Evolutionary conservation across 2,113 vertebrate species (phyloP).

Genomic region (Hippocampus comes): DNA sequence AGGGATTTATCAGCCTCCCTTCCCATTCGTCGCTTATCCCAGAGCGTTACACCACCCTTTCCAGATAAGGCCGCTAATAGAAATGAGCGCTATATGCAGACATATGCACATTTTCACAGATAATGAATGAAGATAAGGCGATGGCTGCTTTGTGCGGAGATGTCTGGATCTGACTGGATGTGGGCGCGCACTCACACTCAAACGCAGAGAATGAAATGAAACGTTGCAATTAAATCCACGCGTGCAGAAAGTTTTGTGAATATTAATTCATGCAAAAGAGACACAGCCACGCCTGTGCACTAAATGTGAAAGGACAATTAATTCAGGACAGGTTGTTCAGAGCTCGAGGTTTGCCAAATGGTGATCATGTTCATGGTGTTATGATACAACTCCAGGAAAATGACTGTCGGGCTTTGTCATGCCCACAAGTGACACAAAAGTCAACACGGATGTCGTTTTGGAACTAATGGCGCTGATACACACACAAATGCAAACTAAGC

Average conservation of each 20-base stretch:
- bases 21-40: slow-evolving; percentile 66
- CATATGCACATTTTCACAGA: slow-evolving; percentile 60
- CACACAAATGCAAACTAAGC: slow-evolving; percentile 11
- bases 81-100: slow-evolving; percentile 60
- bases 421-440: slow-evolving; percentile 27
- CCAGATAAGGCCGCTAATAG: slow-evolving; percentile 70
- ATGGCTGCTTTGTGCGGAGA: slow-evolving; percentile 20
- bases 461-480: background rate
- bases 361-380: background rate
- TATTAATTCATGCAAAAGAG: background rate
- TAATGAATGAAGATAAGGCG: slow-evolving; percentile 55
- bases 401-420: background rate
- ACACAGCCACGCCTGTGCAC: background rate
- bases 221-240: background rate
- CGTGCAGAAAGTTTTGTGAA: background rate
- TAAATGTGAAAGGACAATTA: background rate
- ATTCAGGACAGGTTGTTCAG: background rate
- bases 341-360: background rate
- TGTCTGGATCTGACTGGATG: slow-evolving; percentile 27
- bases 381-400: background rate
- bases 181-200: background rate
- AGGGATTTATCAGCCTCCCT: slow-evolving; percentile 68
- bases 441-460: slow-evolving; percentile 25
- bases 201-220: background rate
- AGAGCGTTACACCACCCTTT: slow-evolving; percentile 55